Conservation (phyloP, 2,113 vertebrate genomes). For the Oreochromis aureus region DNA sequence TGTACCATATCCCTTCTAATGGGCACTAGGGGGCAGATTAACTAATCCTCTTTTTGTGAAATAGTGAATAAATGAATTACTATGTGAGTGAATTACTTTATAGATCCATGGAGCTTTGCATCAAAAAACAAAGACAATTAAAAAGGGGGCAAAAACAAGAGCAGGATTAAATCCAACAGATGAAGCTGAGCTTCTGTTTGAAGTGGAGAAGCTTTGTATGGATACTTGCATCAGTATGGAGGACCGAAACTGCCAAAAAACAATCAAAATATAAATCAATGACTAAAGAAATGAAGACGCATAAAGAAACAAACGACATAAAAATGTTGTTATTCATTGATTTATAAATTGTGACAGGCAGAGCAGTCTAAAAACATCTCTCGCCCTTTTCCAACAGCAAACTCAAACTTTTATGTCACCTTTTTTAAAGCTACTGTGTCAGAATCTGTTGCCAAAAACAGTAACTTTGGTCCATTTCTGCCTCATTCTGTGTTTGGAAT, state of each 20-base stretch:
- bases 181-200: background rate
- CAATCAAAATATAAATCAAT: background rate
- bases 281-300: background rate
- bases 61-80: conserved; percentile 14
- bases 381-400: background rate
- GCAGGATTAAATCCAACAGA: conserved; percentile 1
- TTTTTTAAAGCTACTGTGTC: background rate
- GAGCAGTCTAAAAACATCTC: background rate
- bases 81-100: conserved; percentile 2
- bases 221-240: background rate
- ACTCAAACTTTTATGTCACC: background rate
- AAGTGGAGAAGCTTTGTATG: background rate
- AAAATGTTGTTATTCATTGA: background rate
- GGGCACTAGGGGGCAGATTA: conserved; percentile 10
- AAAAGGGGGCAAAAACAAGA: background rate
- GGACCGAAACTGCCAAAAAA: background rate
- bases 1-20: conserved; percentile 10
- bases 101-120: background rate
- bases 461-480: background rate
- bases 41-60: conserved; percentile 10
- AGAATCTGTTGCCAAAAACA: background rate
- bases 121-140: background rate
- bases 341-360: background rate
- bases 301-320: background rate
- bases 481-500: background rate